Base-by-base conservation (phyloP, 2,888 invertebrate genomes). In the Cartodere bifasciata region DNA sequence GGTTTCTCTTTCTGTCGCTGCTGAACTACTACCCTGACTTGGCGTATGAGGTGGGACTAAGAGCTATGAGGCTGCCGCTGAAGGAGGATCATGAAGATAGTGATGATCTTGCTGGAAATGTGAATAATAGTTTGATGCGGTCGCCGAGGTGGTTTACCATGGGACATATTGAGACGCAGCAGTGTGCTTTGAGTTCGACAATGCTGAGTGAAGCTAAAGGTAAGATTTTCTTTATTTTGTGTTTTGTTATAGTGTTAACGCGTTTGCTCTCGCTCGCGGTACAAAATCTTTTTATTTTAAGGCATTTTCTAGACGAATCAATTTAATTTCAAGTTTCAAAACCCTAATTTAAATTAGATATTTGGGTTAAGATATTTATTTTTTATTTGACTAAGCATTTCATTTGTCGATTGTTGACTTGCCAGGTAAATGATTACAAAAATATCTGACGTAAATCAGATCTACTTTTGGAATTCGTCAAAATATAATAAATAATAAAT, bases 91-190 rank as follows among this genome's bases (percentile, higher is more conserved):
- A 68, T 40, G 75, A 75, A 50, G 80, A 80, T 44, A 58, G 65
- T 4, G 72, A 72, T 43, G 71, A 72, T 49, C 58, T 67, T 32
- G 67, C 64, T 35, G 65, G 63, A 30, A 59, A 58, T 34, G 57
- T 62, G 13, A 58, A 63, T 13, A 53, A 52, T 38, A 63, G 69
- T 9, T 56, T 69, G 38, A 68, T 71, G 44, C 60, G 74, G 28
- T 72, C 73, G 46, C 75, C 75, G 2, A 63, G 76, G 23, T 85
- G 85, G 85, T 83, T 82, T 59, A 83, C 81, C 27, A 58, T 84
- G 32, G 78, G 78, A 13, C 81, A 82, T 54, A 76, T 84, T 23
- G 84, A 85, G 59, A 75, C 77, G 14, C 82, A 84, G 50, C 84
- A 84, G 52, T 81, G 82, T 40, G 75, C 79, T 13, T 63, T 85